These are phyloP conservation scores for Meriones psammophilus DNA, from an alignment of 2,797 vertebrate species.

Conservation along the genomic window DNA sequence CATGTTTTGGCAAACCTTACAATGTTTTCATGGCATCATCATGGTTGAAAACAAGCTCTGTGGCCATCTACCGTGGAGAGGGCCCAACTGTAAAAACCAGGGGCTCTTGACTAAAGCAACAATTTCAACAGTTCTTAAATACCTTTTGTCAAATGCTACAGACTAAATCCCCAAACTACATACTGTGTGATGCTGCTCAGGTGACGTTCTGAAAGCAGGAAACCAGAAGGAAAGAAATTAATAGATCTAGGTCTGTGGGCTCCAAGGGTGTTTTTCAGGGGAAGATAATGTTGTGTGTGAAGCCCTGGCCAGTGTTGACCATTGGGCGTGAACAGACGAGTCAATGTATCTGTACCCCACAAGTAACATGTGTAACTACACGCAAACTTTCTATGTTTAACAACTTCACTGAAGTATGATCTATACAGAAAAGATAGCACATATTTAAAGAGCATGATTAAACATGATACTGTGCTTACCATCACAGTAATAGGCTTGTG, in stretches of 20 bases:
- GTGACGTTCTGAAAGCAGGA: background rate
- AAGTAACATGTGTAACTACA: background rate
- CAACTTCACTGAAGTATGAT: background rate
- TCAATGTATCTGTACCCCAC: background rate
- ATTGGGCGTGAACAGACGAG: background rate
- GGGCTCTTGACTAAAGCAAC: background rate
- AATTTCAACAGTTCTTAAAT: background rate
- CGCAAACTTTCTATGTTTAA: background rate
- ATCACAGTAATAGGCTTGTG: background rate
- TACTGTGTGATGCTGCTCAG: background rate
- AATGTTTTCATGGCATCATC: background rate
- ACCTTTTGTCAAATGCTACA: slow-evolving; percentile 22
- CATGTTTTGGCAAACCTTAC: background rate
- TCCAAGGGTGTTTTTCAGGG: background rate
- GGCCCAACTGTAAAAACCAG: background rate
- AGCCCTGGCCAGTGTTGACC: background rate
- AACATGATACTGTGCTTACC: background rate
- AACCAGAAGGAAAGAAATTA: background rate
- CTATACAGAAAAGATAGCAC: background rate
- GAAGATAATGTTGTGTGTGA: background rate
- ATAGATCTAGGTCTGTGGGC: background rate
- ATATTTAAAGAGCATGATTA: background rate
- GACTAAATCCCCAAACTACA: background rate
- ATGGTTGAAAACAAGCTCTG: background rate
- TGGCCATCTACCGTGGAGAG: background rate